Base-by-base conservation (phyloP, 2,113 vertebrate genomes). In the Hydrolagus affinis region DNA sequence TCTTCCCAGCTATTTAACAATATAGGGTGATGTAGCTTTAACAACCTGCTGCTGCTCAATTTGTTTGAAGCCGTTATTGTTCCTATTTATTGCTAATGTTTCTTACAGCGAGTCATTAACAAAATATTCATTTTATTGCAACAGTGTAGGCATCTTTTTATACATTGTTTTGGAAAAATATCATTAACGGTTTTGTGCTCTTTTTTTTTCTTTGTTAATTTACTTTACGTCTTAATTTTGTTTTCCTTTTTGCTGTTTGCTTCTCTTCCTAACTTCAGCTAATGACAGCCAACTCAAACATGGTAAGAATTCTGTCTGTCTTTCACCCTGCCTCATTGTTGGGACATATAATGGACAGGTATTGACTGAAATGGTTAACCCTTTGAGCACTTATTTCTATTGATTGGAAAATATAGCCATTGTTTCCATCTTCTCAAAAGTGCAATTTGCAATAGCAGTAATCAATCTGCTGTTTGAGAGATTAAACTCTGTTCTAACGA, bases 201-300 rank as follows among this genome's bases (percentile, higher is more conserved):
- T 91, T 89, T 90, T 91, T 91, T 89, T 93, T 94, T 94, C 94
- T 94, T 93, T 92, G 92, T 90, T 95, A 89, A 94, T 88, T 94
- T 78, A 95, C 94, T 95, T 95, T 94, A 92, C 91, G 88, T 90
- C 89, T 91, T 87, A 44, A 85, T 76, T 86, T 88, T 86, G n/a
- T 86, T 91, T 92, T 91, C 89, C 91, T 91, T 92, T 92, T 91
- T 92, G 91, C 91, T 91, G 92, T 94, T 94, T 94, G 94, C 94
- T 93, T 95, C 93, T 96, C 93, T 95, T 95, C 91, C 94, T 95
- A 93, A 94, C 92, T 92, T 95, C 96, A 99, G 98, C 95, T 97
- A 95, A 95, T 97, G 97, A 96, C 96, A 92, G 91, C 95, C 96
- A 98, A 94, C 97, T 95, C 95, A 89, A 95, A 98, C 91, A 96